Base-by-base conservation (phyloP, 2,888 invertebrate genomes). In the Pristionchus entomophagus region DNA sequence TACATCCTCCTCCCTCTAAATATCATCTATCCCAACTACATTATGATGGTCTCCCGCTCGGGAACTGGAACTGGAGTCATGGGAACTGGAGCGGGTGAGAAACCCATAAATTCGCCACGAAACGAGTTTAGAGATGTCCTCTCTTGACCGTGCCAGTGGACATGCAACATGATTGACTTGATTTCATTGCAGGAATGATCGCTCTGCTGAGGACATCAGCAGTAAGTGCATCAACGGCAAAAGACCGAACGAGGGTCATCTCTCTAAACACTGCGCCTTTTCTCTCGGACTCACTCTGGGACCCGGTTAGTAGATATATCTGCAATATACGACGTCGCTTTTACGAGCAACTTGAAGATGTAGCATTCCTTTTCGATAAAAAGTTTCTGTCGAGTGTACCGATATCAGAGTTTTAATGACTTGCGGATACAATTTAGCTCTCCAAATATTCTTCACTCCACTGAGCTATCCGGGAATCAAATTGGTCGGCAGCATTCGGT, bases 161-260 rank as follows among this genome's bases (percentile, higher is more conserved):
- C n/a, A n/a, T n/a, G n/a, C n/a, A n/a, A n/a, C n/a, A n/a, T n/a
- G n/a, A n/a, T n/a, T n/a, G n/a, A n/a, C n/a, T n/a, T n/a, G n/a
- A n/a, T n/a, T n/a, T n/a, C n/a, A n/a, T n/a, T n/a, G n/a, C n/a
- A 94, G 94, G 94, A 35, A 94, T 94, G 87, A 93, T 94, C 14
- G 93, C 94, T 2, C 91, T 94, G 0, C 93, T 94, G 6, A 87
- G 94, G 65, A 93, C 94, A 0, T 94, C 94, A 86, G 91, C 94
- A 1, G 91, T 94, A 2, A 92, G 91, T 0, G 94, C 94, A 0
- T 94, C 94, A 26, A 93, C 92, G 0, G 78, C 92, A 0, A 87
- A 89, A 29, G 94, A 94, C 84, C 89, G 94, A 19, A 94, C 94
- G 10, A 85, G 91, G 22, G 92, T 93, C 8, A 94, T 94, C 91